A percentile compares a stretch with the other conserved stretches of the same genome.
phyloP scores from a whole-genome alignment of 2,888 invertebrate genomes.

The Steinernema carpocapsae region DNA sequence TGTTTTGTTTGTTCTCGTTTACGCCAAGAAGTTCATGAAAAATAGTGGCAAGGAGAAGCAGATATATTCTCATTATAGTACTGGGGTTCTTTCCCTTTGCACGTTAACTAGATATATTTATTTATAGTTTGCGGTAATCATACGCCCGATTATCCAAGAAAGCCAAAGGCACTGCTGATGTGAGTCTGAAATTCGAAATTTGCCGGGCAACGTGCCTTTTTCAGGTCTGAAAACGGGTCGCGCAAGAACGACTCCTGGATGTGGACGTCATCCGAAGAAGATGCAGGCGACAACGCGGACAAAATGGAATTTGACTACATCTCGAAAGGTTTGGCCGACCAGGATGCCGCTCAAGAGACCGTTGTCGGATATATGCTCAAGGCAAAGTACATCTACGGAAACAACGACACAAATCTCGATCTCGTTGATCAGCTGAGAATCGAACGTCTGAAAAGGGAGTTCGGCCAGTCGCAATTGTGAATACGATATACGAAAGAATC shows the following conservation, averaged over 20 bases:
- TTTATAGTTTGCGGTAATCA: constrained; percentile 2
- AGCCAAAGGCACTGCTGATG: constrained; percentile 17
- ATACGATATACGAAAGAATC: not conserved
- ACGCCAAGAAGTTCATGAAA: constrained; percentile 1
- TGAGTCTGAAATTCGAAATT: not conserved
- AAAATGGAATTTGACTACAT: constrained; percentile 24
- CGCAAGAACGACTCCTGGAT: constrained; percentile 19
- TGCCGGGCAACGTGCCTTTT: not conserved
- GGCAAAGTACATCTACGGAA: constrained; percentile 26
- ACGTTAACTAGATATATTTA: no score
- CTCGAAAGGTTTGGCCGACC: not conserved
- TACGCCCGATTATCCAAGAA: constrained; percentile 8
- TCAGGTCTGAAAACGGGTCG: constrained; percentile 4
- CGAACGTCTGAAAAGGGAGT: constrained; percentile 52
- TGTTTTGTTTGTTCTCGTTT: not conserved
- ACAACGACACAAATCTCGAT: constrained; percentile 43
- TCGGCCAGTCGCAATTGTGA: constrained; percentile 32
- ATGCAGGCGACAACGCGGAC: not conserved
- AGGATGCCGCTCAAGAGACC: not conserved
- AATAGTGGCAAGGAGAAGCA: not conserved
- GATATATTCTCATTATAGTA: constrained; percentile 22
- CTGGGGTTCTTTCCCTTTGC: no score
- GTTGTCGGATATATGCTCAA: constrained; percentile 20
- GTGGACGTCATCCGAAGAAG: constrained; percentile 28
- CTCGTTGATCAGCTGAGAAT: constrained; percentile 51